Base-by-base conservation (phyloP, 1,140 invertebrate genomes). In the Luehdorfia chinensis region DNA sequence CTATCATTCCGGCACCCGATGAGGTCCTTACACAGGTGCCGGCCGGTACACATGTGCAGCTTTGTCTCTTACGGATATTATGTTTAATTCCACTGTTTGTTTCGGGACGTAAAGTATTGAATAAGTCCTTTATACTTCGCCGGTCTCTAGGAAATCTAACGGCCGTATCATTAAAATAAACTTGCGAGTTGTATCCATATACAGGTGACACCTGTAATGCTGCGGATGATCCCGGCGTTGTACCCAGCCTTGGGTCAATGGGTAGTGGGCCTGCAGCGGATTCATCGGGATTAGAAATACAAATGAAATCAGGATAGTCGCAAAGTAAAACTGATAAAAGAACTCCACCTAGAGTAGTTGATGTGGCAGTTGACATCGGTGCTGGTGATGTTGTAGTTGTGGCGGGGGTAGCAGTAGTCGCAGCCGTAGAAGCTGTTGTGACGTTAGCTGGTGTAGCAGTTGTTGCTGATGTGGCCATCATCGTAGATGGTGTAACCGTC, bases 1-100 rank as follows among this genome's bases (percentile, higher is more conserved):
- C 90, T 8, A 92, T 87, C 43, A 87, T 75, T 2, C 88, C 87
- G 31, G 80, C 84, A 21, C 88, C 88, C 53, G 80, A 74, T 12
- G 50, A 50, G 9, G 45, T 41, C 12, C 39, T 50, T 5, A 64
- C 51, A 54, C 87, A 88, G n/a, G 75, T 79, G 12, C 80, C 72
- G n/a, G 75, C 31, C 3, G 75, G 36, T 3, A 87, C 80, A 62
- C 87, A 88, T 16, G 49, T 66, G 45, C 84, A 87, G 44, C 71
- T 79, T 70, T 84, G 72, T 46, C 77, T 71, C 54, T 87, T 74
- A 41, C 52, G 46, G 47, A 86, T 75, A 18, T 21, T 46, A 65
- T 84, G 80, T 13, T 63, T 56, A n/a, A 28, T 41, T 3, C 7
- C 5, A 12, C 5, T 14, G 6, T 44, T 34, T 15, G 27, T 41